phyloP scores from a whole-genome alignment of 92 coral and sea anemone species.

The Nematostella vectensis region DNA sequence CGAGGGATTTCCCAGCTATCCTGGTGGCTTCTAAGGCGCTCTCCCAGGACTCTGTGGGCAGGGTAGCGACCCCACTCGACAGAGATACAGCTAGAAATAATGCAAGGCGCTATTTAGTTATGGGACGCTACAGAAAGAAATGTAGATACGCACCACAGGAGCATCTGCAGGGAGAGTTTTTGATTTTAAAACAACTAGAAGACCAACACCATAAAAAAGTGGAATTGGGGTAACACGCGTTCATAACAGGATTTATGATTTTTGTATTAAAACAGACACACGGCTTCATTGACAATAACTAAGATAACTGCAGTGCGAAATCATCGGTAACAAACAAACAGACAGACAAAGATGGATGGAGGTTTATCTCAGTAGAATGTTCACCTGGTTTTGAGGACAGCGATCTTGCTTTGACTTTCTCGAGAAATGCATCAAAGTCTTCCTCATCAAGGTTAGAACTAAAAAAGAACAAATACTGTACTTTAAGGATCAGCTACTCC shows the following conservation, averaged over 20 bases:
- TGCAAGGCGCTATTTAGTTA: neutral
- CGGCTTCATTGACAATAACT: too few relatives aligned
- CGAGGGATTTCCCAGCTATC: conserved; percentile 82
- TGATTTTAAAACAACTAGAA: too few relatives aligned
- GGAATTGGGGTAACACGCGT: too few relatives aligned
- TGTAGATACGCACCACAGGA: neutral
- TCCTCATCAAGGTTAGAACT: conserved; percentile 90
- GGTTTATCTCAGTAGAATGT: too few relatives aligned
- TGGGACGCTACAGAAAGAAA: neutral
- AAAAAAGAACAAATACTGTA: conserved; percentile 1
- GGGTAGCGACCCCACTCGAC: conserved; percentile 39
- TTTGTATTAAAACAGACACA: too few relatives aligned
- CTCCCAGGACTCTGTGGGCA: conserved; percentile 53
- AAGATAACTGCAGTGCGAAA: too few relatives aligned
- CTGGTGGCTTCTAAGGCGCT: conserved; percentile 72
- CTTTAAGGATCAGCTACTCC: too few relatives aligned
- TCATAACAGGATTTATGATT: too few relatives aligned
- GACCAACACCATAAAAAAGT: too few relatives aligned
- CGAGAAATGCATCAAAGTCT: conserved; percentile 86
- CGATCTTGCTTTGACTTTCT: conserved; percentile 79
- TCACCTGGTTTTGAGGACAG: conserved; percentile 48
- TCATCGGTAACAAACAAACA: too few relatives aligned
- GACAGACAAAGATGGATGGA: too few relatives aligned
- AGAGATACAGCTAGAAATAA: conserved; percentile 15
- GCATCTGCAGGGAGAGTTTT: too few relatives aligned